A percentile compares a stretch with the other conserved stretches of the same genome.
phyloP scores from a whole-genome alignment of 2,797 vertebrate genomes.

The Bovichtus variegatus region DNA sequence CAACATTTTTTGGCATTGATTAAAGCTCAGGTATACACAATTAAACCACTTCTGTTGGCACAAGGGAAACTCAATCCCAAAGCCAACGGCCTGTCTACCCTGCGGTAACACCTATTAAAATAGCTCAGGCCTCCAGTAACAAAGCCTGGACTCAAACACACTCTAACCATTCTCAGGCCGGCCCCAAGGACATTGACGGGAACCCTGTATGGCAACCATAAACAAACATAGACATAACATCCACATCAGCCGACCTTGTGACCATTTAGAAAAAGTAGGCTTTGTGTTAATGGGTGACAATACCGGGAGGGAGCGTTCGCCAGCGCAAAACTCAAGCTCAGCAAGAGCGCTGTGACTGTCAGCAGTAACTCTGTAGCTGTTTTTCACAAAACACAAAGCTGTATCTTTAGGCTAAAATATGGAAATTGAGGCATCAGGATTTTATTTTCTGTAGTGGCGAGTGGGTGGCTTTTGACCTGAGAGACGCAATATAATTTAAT shows the following conservation, averaged over 20 bases:
- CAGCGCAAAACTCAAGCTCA: not conserved
- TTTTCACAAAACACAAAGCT: slow-evolving; percentile 19
- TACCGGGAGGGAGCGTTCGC: not conserved
- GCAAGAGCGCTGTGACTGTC: slow-evolving; percentile 10
- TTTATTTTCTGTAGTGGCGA: slow-evolving; percentile 39
- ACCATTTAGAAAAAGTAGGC: slow-evolving; percentile 29
- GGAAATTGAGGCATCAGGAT: slow-evolving; percentile 41
- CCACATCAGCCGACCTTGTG: slow-evolving; percentile 52
- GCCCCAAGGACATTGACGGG: slow-evolving; percentile 65
- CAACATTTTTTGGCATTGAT: slow-evolving; percentile 77
- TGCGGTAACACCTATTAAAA: slow-evolving; percentile 77
- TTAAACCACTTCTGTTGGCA: slow-evolving; percentile 79
- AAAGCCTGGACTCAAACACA: slow-evolving; percentile 51
- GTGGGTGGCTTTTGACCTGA: slow-evolving; percentile 38
- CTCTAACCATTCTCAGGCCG: slow-evolving; percentile 52
- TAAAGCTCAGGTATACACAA: slow-evolving; percentile 81
- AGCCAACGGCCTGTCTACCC: slow-evolving; percentile 63
- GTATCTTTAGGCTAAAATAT: slow-evolving; percentile 40
- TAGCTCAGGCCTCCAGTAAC: slow-evolving; percentile 54
- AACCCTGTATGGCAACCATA: slow-evolving; percentile 66
- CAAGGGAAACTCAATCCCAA: slow-evolving; percentile 73
- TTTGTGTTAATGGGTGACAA: slow-evolving; percentile 37
- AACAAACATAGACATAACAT: slow-evolving; percentile 65
- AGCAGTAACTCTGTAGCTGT: slow-evolving; percentile 4
- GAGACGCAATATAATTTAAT: slow-evolving; percentile 59